phyloP scores from a whole-genome alignment of 2,888 invertebrate species.

The Pilophorus perplexus region DNA sequence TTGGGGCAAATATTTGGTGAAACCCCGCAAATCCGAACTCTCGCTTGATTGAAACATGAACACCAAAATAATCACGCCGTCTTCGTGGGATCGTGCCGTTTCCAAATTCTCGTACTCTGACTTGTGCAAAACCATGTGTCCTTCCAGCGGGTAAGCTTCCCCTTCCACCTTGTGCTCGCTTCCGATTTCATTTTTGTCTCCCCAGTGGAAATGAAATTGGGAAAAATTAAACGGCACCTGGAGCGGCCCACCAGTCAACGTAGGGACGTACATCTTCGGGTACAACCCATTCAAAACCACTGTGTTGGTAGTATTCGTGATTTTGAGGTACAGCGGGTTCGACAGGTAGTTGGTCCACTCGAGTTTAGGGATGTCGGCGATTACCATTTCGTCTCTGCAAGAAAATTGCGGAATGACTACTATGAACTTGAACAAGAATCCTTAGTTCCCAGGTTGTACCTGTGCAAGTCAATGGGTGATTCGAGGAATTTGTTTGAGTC shows the following conservation, averaged over 20 bases:
- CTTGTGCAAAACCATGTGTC: slow-evolving; percentile 63
- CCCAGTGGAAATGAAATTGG: slow-evolving; percentile 46
- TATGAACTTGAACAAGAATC: not conserved
- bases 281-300: slow-evolving; percentile 17
- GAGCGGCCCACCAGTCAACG: slow-evolving; percentile 40
- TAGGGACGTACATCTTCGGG: slow-evolving; percentile 3
- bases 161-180: slow-evolving; percentile 43
- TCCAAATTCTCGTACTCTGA: slow-evolving; percentile 62
- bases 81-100: slow-evolving; percentile 59
- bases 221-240: slow-evolving; percentile 33
- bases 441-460: not conserved
- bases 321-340: slow-evolving; percentile 18
- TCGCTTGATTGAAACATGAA: slow-evolving; percentile 58
- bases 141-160: slow-evolving; percentile 59
- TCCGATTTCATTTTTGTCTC: slow-evolving; percentile 38
- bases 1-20: slow-evolving; percentile 24
- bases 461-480: slow-evolving; percentile 5
- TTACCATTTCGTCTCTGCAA: not conserved
- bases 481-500: not conserved
- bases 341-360: slow-evolving; percentile 10
- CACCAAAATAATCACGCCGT: slow-evolving; percentile 59
- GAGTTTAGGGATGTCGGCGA: not conserved
- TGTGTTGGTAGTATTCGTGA: slow-evolving; percentile 21
- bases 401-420: not conserved
- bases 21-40: not conserved